Conservation (phyloP, 2,797 vertebrate genomes). For the Gymnodraco acuticeps region DNA sequence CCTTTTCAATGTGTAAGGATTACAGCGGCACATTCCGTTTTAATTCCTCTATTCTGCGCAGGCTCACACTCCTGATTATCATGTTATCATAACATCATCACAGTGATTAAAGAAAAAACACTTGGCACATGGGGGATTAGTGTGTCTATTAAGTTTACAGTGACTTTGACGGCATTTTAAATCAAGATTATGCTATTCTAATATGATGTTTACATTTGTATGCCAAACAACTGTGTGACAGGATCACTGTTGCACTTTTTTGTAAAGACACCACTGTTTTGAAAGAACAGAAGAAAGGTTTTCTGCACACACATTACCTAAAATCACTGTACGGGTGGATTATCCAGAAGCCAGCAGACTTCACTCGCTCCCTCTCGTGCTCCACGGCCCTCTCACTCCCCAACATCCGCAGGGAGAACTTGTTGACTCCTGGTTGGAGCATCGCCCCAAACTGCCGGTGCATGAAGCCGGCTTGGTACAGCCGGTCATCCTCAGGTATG, state of each 20-base stretch:
- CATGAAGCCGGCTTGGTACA: conserved; percentile 95
- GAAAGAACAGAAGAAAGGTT: conserved; percentile 12
- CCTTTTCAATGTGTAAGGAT: conserved; percentile 28
- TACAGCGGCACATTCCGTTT: conserved; percentile 26
- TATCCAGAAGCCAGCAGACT: conserved; percentile 99
- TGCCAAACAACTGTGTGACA: conserved; percentile 25
- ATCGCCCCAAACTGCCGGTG: conserved; percentile 97
- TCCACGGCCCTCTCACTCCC: conserved; percentile 99
- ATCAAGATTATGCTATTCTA: background rate
- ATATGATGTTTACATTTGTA: conserved; percentile 8
- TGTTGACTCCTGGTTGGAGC: conserved; percentile 99
- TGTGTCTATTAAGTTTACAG: background rate
- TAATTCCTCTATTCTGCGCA: conserved; percentile 41
- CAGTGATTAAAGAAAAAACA: conserved; percentile 13
- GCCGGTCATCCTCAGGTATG: conserved; percentile 90
- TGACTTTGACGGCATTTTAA: background rate
- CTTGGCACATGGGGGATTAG: conserved; percentile 5
- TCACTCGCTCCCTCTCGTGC: conserved; percentile 96
- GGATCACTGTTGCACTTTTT: conserved; percentile 38
- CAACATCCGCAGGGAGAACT: conserved; percentile 99
- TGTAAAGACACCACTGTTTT: background rate
- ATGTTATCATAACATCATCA: conserved; percentile 20
- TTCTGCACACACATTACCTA: conserved; percentile 87
- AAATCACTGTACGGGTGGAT: conserved; percentile 99
- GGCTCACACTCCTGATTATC: conserved; percentile 37